A percentile compares a stretch with the other conserved stretches of the same genome.
phyloP scores from a whole-genome alignment of 1,140 invertebrate genomes.

The Aphidius ervi region DNA sequence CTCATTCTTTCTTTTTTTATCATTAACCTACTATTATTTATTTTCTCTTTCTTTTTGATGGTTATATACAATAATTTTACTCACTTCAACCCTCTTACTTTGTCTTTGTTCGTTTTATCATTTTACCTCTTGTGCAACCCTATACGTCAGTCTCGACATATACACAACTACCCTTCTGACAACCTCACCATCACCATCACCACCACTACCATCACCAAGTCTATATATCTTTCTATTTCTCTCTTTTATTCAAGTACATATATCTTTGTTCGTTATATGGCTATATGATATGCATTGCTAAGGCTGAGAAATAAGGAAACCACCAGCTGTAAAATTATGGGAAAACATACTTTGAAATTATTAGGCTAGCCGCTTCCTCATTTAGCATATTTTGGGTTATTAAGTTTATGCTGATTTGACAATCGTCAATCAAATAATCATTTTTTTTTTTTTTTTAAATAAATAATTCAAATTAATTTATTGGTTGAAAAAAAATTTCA shows the following conservation, averaged over 20 bases:
- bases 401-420: slow-evolving; percentile 28
- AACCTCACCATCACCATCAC: slow-evolving; percentile 3
- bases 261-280: too few species aligned
- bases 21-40: slow-evolving; percentile 5
- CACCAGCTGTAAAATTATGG: too few species aligned
- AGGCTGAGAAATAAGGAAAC: too few species aligned
- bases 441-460: neutral
- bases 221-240: too few species aligned
- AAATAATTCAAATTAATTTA: neutral
- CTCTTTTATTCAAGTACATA: too few species aligned
- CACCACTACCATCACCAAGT: neutral
- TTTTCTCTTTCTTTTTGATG: slow-evolving; percentile 6
- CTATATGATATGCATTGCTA: too few species aligned
- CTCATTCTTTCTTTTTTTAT: slow-evolving; percentile 23
- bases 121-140: slow-evolving; percentile 7
- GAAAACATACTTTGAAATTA: neutral
- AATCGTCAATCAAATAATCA: neutral
- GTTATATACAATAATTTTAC: too few species aligned
- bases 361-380: neutral
- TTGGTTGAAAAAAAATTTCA: too few species aligned
- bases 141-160: slow-evolving; percentile 11
- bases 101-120: neutral
- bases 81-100: slow-evolving; percentile 1
- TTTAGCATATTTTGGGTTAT: slow-evolving; percentile 18
- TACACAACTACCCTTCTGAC: neutral